Conservation (phyloP, 1,140 invertebrate species). For the Physella acuta region DNA sequence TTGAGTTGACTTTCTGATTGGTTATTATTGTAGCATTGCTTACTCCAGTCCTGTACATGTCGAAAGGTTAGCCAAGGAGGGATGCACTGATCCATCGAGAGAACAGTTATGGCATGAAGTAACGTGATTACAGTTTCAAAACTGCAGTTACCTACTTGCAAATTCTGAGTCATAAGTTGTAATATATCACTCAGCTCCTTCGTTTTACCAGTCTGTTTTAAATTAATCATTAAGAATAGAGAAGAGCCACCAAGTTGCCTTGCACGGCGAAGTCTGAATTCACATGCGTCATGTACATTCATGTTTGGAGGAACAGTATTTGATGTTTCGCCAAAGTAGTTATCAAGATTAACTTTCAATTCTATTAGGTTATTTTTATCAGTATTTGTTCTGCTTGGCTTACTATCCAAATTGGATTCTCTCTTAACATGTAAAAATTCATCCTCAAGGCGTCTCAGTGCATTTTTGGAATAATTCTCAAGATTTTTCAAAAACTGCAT, state of each 20-base stretch:
- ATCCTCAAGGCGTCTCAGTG: constrained; percentile 31
- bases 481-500: constrained; percentile 22
- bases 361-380: constrained; percentile 24
- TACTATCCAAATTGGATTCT: constrained; percentile 16
- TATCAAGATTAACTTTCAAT: constrained; percentile 29
- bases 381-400: not conserved
- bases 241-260: constrained; percentile 23
- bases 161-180: not conserved
- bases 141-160: not conserved
- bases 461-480: constrained; percentile 13
- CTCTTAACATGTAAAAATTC: constrained; percentile 30
- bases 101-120: constrained; percentile 4
- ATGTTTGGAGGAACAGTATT: constrained; percentile 24
- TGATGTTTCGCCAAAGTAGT: constrained; percentile 30
- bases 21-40: not conserved
- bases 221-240: constrained; percentile 4
- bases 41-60: constrained; percentile 7
- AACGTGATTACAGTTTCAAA: constrained; percentile 10
- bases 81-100: not conserved
- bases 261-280: constrained; percentile 25
- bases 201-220: not conserved
- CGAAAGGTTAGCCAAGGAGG: not conserved
- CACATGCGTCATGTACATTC: constrained; percentile 15
- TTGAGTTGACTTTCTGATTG: not conserved
- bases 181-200: not conserved